Evolutionary conservation across 2,113 vertebrate species (phyloP).

Genomic region (Hippocampus comes): DNA sequence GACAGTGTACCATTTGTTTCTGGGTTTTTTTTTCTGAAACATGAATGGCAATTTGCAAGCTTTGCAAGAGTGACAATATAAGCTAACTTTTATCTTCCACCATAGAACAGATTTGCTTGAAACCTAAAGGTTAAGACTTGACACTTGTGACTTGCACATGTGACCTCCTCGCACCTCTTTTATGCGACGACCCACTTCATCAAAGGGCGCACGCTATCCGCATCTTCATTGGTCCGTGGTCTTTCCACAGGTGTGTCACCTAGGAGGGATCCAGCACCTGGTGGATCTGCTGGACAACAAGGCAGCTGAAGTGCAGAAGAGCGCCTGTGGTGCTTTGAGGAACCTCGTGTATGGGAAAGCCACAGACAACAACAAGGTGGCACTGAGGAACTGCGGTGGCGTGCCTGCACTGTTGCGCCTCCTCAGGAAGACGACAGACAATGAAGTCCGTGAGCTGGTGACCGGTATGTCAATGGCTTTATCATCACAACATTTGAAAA

Average conservation of each 20-base stretch:
- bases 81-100: too few relatives aligned
- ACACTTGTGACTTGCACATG: too few relatives aligned
- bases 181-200: too few relatives aligned
- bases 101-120: too few relatives aligned
- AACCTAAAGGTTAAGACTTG: too few relatives aligned
- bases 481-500: neutral
- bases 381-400: slow-evolving; percentile 93
- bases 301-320: slow-evolving; percentile 91
- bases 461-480: slow-evolving; percentile 70
- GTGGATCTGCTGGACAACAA: slow-evolving; percentile 94
- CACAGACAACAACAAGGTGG: slow-evolving; percentile 96
- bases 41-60: too few relatives aligned
- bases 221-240: slow-evolving; percentile 1
- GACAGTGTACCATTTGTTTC: too few relatives aligned
- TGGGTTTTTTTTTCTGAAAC: too few relatives aligned
- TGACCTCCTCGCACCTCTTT: too few relatives aligned
- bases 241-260: slow-evolving; percentile 81
- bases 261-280: slow-evolving; percentile 94
- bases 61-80: too few relatives aligned
- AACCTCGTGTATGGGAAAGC: slow-evolving; percentile 96
- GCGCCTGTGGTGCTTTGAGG: slow-evolving; percentile 89
- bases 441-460: slow-evolving; percentile 91
- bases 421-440: slow-evolving; percentile 89
- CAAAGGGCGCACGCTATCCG: neutral
- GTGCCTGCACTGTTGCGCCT: slow-evolving; percentile 89